These are phyloP conservation scores for Pomacea maculata DNA, from an alignment of 1,140 invertebrate genomes.

Conservation along the genomic window DNA sequence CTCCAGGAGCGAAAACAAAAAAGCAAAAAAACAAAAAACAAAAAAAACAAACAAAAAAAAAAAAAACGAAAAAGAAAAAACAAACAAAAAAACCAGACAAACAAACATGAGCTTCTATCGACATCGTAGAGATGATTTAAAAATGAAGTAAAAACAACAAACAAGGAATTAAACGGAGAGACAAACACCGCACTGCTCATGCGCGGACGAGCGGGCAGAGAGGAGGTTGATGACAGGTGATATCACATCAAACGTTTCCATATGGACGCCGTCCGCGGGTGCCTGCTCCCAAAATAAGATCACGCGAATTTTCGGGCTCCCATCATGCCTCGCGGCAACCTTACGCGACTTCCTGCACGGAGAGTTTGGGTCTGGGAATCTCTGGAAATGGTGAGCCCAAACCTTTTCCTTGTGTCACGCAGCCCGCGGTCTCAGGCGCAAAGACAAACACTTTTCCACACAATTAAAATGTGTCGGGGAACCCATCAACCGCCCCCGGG, in stretches of 20 bases:
- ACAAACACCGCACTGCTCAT: too few species aligned
- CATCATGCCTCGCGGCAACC: slow-evolving; percentile 5
- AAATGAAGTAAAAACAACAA: too few species aligned
- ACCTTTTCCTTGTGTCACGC: slow-evolving; percentile 5
- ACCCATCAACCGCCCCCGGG: background rate
- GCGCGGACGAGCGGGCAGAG: too few species aligned
- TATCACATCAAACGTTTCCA: background rate
- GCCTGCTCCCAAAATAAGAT: background rate
- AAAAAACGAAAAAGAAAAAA: too few species aligned
- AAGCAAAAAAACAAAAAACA: too few species aligned
- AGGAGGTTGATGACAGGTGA: background rate
- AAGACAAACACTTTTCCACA: slow-evolving; percentile 21
- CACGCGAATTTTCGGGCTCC: background rate
- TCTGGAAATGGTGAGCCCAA: slow-evolving; percentile 3
- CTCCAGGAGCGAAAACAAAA: too few species aligned
- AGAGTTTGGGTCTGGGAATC: background rate
- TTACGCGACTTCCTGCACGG: slow-evolving; percentile 2
- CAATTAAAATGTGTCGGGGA: slow-evolving; percentile 16
- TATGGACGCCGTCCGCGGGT: background rate
- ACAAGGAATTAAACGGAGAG: too few species aligned
- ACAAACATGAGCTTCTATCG: too few species aligned
- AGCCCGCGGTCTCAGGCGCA: background rate
- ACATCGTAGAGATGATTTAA: too few species aligned
- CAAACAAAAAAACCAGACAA: too few species aligned
- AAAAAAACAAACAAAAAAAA: too few species aligned